Percentiles rank a stretch among this genome's conserved stretches.
Conservation (phyloP, 2,797 vertebrate species). For the Sebastes nivosus region DNA sequence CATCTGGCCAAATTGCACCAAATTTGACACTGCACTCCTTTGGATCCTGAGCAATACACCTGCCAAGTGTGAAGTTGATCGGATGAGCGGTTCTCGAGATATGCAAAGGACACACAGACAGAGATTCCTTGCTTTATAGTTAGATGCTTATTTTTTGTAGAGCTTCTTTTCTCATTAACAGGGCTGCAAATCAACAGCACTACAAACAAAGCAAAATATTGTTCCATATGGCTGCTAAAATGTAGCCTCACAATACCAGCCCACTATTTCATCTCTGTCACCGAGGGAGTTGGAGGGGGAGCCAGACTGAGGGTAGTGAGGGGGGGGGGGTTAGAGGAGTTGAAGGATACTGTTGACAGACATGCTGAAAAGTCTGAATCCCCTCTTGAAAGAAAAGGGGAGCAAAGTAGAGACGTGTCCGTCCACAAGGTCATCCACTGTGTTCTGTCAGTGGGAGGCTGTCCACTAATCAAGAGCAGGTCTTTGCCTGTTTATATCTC, state of each 20-base stretch:
- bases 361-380: slow-evolving; percentile 38
- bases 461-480: slow-evolving; percentile 11
- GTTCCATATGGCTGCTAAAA: background rate
- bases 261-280: background rate
- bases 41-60: no score
- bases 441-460: slow-evolving; percentile 1
- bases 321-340: background rate
- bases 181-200: background rate
- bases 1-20: no score
- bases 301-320: background rate
- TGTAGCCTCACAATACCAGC: background rate
- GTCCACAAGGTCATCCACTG: slow-evolving; percentile 23
- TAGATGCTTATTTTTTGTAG: no score
- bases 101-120: no score
- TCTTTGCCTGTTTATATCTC: background rate
- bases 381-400: slow-evolving; percentile 32
- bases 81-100: no score
- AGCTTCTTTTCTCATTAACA: background rate
- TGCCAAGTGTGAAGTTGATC: no score
- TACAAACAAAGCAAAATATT: background rate
- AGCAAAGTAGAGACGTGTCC: slow-evolving; percentile 17
- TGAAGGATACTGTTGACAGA: slow-evolving; percentile 41
- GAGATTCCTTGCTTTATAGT: no score
- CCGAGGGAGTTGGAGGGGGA: background rate
- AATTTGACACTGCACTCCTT: no score